Evolutionary conservation across 2,888 invertebrate genomes (phyloP).

Genomic region (Tipula vernalis): DNA sequence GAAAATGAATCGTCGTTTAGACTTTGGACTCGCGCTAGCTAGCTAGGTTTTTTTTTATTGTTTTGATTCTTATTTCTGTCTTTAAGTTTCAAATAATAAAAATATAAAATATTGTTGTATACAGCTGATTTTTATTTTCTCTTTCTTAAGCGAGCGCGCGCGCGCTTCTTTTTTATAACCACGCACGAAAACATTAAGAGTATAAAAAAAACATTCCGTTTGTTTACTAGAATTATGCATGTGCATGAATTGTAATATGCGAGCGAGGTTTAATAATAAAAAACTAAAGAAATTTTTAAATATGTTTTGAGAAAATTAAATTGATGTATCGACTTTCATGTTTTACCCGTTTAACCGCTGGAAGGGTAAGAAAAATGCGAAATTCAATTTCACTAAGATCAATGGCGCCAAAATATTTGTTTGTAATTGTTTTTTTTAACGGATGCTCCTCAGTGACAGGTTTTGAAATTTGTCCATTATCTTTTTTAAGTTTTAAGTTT

Average conservation of each 20-base stretch:
- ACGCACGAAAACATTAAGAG: too few species aligned
- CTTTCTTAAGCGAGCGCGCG: neutral
- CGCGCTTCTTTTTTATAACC: neutral
- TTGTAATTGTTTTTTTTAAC: too few species aligned
- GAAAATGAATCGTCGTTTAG: neutral
- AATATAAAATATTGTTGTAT: neutral
- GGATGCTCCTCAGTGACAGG: too few species aligned
- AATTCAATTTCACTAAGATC: neutral
- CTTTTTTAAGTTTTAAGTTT: too few species aligned
- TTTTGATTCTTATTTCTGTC: neutral
- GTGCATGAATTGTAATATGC: neutral
- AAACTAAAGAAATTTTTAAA: neutral
- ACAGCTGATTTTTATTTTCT: neutral
- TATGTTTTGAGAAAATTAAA: neutral
- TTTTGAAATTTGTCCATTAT: too few species aligned
- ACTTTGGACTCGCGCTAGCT: neutral
- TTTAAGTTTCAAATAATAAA: neutral
- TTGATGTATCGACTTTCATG: neutral
- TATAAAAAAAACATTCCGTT: neutral
- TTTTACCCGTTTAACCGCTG: neutral
- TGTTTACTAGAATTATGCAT: neutral
- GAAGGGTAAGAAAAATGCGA: neutral
- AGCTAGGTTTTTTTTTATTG: neutral
- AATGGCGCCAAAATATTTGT: too few species aligned
- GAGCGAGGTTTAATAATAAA: neutral